Percentiles rank a stretch among this genome's conserved stretches.
Evolutionary conservation across 2,113 vertebrate genomes (phyloP).

Genomic region (Canis aureus): DNA sequence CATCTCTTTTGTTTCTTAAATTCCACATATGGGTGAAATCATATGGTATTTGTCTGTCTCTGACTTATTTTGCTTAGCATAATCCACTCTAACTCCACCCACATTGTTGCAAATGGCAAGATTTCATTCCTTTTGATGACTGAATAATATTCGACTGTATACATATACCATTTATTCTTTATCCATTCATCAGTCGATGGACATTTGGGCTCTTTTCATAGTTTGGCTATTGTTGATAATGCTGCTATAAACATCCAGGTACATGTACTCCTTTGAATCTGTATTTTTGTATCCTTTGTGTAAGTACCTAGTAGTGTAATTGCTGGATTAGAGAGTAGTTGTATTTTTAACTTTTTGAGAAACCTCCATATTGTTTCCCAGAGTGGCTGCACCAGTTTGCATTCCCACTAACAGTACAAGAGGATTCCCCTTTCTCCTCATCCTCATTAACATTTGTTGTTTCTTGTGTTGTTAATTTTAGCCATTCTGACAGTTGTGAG

Average conservation of each 20-base stretch:
- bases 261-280: background rate
- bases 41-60: background rate
- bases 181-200: background rate
- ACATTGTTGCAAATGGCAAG: background rate
- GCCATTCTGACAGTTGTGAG: too few species aligned
- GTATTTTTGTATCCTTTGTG: background rate
- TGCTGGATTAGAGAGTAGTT: background rate
- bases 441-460: background rate
- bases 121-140: background rate
- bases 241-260: background rate
- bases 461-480: background rate
- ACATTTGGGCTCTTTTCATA: background rate
- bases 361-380: background rate
- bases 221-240: background rate
- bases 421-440: background rate
- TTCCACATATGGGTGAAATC: background rate
- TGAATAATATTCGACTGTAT: background rate
- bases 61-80: background rate
- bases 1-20: background rate
- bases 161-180: background rate
- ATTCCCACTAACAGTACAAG: background rate
- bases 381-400: background rate
- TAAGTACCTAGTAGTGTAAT: background rate
- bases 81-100: background rate
- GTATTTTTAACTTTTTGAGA: background rate